A percentile compares a stretch with the other conserved stretches of the same genome.
Evolutionary conservation across 92 coral and sea anemone genomes (phyloP).

Genomic region (Plumapathes pennacea): DNA sequence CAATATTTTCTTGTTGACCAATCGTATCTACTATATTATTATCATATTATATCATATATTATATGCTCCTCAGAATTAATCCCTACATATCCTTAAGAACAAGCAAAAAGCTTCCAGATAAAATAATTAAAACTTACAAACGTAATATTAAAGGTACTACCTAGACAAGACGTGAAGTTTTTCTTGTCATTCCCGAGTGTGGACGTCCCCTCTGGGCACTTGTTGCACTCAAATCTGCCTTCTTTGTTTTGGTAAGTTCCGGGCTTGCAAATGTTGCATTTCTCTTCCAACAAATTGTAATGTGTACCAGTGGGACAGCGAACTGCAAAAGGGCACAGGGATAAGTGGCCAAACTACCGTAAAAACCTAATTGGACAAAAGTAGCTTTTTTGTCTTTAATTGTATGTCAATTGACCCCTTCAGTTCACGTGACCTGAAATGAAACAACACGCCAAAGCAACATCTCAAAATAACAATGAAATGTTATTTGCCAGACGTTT

Average conservation of each 20-base stretch:
- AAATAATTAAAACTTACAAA: no score
- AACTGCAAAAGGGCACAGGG: conserved; percentile 32
- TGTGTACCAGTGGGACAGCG: conserved; percentile 89
- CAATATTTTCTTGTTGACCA: no score
- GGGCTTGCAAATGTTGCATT: conserved; percentile 70
- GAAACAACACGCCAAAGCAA: no score
- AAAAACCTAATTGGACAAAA: not conserved
- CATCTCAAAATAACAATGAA: no score
- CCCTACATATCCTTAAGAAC: no score
- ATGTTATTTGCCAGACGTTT: no score
- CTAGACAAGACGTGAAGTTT: conserved; percentile 92
- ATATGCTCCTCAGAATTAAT: no score
- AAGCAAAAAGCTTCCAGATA: no score
- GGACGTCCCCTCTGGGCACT: conserved; percentile 80
- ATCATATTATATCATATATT: no score
- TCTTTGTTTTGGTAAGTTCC: conserved; percentile 84
- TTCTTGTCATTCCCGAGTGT: conserved; percentile 87
- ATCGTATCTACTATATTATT: no score
- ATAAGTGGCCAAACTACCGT: no score
- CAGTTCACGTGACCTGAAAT: not conserved
- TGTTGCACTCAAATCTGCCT: conserved; percentile 75
- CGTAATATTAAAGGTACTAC: no score
- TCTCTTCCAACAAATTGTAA: conserved; percentile 62
- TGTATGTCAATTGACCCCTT: not conserved
- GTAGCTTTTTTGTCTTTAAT: not conserved